Conservation (phyloP, 2,888 invertebrate genomes). For the Sinopyrophorus schimmeli region DNA sequence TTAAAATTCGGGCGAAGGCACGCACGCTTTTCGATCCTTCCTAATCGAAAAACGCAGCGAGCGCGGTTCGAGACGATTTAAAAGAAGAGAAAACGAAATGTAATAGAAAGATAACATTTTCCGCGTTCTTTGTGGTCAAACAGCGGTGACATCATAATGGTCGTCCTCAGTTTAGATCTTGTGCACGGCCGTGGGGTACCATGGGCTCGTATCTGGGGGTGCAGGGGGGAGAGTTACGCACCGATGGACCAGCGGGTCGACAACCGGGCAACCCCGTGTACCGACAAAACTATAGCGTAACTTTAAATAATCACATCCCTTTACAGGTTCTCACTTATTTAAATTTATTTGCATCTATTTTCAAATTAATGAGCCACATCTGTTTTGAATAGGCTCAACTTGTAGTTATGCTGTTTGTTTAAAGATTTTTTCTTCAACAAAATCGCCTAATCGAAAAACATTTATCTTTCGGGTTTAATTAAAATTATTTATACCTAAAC, state of each 20-base stretch:
- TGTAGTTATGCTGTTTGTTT: neutral
- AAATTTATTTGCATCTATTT: slow-evolving; percentile 22
- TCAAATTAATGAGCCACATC: slow-evolving; percentile 8
- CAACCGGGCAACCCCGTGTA: slow-evolving; percentile 48
- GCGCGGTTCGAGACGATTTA: too few species aligned
- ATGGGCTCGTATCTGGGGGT: slow-evolving; percentile 30
- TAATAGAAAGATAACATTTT: slow-evolving; percentile 19
- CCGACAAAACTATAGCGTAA: slow-evolving; percentile 29
- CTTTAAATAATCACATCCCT: slow-evolving; percentile 33
- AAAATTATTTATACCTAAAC: too few species aligned
- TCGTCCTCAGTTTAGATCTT: slow-evolving; percentile 29
- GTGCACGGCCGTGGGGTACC: slow-evolving; percentile 27
- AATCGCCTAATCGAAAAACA: too few species aligned
- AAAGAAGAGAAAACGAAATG: slow-evolving; percentile 1
- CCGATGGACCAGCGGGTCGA: slow-evolving; percentile 45
- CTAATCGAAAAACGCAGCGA: too few species aligned
- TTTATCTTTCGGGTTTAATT: too few species aligned
- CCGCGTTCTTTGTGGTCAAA: slow-evolving; percentile 29
- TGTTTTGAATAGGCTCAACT: neutral
- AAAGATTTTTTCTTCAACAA: neutral
- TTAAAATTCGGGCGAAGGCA: too few species aligned
- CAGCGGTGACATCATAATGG: slow-evolving; percentile 36
- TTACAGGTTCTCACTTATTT: slow-evolving; percentile 16
- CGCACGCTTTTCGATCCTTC: too few species aligned
- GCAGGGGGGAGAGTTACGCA: slow-evolving; percentile 39